Percentiles rank a stretch among this genome's conserved stretches.
phyloP scores from a whole-genome alignment of 1,140 invertebrate species.

The Trichomalopsis sarcophagae region DNA sequence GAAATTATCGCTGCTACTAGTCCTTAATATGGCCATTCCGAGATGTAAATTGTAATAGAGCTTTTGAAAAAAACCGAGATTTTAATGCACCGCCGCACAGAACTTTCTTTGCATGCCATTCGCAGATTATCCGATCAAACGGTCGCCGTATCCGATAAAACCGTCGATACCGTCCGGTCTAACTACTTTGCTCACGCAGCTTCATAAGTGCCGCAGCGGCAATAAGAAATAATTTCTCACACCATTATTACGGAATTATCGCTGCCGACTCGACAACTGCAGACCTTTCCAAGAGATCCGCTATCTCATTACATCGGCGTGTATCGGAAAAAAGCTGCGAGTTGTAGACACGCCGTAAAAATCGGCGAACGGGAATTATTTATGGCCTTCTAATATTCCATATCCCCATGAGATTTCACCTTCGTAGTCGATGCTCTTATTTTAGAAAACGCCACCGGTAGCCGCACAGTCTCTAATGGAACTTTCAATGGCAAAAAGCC shows the following conservation, averaged over 20 bases:
- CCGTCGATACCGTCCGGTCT: background rate
- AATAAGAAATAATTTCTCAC: conserved; percentile 33
- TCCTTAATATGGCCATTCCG: too few species aligned
- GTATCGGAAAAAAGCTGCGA: background rate
- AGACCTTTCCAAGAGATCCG: background rate
- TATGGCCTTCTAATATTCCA: conserved; percentile 5
- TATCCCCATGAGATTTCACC: conserved; percentile 21
- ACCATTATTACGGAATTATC: conserved; percentile 19
- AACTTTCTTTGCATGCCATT: conserved; percentile 6
- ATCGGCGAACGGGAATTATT: background rate
- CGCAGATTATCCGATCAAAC: conserved; percentile 21
- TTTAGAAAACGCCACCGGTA: conserved; percentile 29
- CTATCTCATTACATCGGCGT: conserved; percentile 11
- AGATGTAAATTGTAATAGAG: too few species aligned
- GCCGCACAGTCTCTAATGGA: background rate
- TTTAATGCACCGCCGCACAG: background rate
- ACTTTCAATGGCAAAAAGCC: conserved; percentile 31
- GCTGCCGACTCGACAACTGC: background rate
- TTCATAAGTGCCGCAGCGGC: too few species aligned
- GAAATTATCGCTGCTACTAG: background rate
- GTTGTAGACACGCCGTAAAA: background rate
- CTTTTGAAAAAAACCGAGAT: background rate
- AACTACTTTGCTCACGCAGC: background rate
- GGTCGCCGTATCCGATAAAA: background rate
- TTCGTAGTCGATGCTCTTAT: conserved; percentile 7